These are phyloP conservation scores for Papilio polyxenes DNA, from an alignment of 1,140 invertebrate species.

Conservation along the genomic window DNA sequence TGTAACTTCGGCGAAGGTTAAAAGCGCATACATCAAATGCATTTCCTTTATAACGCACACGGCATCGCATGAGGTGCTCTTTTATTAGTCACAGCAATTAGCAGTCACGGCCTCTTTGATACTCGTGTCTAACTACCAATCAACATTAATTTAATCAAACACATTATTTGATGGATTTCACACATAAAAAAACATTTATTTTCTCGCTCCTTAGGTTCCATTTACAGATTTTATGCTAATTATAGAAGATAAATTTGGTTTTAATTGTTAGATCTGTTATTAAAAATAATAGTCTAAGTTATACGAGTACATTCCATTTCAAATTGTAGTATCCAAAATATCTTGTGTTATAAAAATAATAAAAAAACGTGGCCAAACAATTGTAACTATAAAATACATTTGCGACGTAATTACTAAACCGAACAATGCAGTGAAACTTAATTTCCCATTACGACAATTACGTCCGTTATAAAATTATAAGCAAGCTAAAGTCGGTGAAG, in stretches of 20 bases:
- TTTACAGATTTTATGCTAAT: neutral
- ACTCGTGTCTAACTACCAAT: slow-evolving; percentile 40
- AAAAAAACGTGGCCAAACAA: neutral
- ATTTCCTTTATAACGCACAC: slow-evolving; percentile 8
- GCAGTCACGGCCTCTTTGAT: slow-evolving; percentile 32
- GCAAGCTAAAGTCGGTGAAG: slow-evolving; percentile 30
- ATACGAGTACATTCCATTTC: too few relatives aligned
- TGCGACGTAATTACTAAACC: neutral
- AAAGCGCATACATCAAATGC: slow-evolving; percentile 12
- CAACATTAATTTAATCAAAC: slow-evolving; percentile 38
- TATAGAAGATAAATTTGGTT: too few relatives aligned
- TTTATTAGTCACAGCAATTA: slow-evolving; percentile 30
- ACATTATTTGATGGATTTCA: slow-evolving; percentile 13
- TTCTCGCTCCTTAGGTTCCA: neutral
- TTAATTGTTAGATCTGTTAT: too few relatives aligned
- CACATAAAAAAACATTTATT: neutral
- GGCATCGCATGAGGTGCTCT: neutral
- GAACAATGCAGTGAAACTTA: slow-evolving; percentile 25
- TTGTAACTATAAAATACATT: neutral
- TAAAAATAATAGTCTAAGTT: too few relatives aligned
- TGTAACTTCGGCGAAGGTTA: neutral
- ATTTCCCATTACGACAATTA: slow-evolving; percentile 34
- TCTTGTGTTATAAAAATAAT: too few relatives aligned
- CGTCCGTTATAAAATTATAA: slow-evolving; percentile 41
- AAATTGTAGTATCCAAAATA: too few relatives aligned